Percentiles rank a stretch among this genome's conserved stretches.
Evolutionary conservation across 2,113 vertebrate genomes (phyloP).

Genomic region (Anguilla rostrata): DNA sequence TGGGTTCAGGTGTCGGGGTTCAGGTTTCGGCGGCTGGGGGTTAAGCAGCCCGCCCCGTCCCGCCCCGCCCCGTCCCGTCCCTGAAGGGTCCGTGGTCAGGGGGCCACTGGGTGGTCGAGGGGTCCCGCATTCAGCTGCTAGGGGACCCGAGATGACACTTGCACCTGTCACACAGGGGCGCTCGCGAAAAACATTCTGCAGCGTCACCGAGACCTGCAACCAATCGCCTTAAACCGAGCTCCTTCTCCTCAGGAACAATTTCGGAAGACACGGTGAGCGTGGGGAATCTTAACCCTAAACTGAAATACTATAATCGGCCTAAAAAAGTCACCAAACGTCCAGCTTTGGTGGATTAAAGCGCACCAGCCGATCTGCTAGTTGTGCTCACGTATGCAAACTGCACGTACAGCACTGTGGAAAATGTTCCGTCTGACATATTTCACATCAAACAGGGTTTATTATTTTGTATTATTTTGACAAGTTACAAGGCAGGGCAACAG

Average conservation of each 20-base stretch:
- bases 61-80: constrained; percentile 47
- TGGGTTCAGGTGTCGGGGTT: constrained; percentile 35
- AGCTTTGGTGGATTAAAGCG: neutral
- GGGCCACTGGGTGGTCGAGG: constrained; percentile 15
- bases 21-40: constrained; percentile 22
- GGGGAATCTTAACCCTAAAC: neutral
- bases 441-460: neutral
- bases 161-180: constrained; percentile 16
- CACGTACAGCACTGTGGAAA: neutral
- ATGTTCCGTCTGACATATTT: neutral
- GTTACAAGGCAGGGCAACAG: neutral
- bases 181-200: neutral
- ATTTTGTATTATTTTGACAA: too few species aligned
- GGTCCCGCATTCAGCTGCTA: constrained; percentile 22
- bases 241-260: neutral
- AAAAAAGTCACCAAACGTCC: neutral
- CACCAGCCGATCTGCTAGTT: neutral
- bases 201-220: neutral
- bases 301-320: neutral
- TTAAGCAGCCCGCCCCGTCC: constrained; percentile 41
- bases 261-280: neutral
- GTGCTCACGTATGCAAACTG: neutral
- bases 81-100: constrained; percentile 57
- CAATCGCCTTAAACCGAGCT: neutral
- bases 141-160: constrained; percentile 47